Conservation (phyloP, 35 echinoderm and acorn worm genomes). For the Apostichopus californicus region DNA sequence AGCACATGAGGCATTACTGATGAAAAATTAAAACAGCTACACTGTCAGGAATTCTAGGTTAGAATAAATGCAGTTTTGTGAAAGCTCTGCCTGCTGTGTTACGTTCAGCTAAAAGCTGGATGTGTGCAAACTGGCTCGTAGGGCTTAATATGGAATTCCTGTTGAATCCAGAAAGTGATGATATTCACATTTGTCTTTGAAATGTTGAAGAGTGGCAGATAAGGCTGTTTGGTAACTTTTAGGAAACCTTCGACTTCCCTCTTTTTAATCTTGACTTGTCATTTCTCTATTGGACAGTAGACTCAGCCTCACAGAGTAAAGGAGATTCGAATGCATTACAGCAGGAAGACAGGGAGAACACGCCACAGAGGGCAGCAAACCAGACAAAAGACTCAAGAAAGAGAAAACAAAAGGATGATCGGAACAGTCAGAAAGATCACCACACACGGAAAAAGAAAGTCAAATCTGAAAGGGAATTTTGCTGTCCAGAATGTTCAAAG, state of each 20-base stretch:
- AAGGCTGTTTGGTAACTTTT: no score
- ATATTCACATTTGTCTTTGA: no score
- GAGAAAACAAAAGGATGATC: not conserved
- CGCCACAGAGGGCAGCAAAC: not conserved
- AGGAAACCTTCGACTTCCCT: not conserved
- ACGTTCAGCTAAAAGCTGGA: no score
- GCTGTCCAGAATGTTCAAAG: not conserved
- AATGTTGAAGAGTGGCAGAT: no score
- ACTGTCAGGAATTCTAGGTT: no score
- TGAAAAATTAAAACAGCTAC: no score
- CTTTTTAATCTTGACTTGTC: not conserved
- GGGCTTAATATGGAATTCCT: no score
- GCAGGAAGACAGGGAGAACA: not conserved
- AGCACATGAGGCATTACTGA: no score
- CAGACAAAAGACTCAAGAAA: not conserved
- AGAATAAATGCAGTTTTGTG: no score
- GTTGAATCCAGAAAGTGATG: no score
- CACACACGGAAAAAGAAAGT: not conserved
- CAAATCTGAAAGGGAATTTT: not conserved
- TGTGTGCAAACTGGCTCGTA: no score
- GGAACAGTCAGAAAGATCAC: not conserved
- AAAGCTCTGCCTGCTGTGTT: no score
- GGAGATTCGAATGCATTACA: not conserved
- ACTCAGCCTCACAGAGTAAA: not conserved
- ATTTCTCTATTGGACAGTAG: not conserved